These are phyloP conservation scores for Lamprologus callipterus DNA, from an alignment of 2,113 vertebrate species.

Conservation along the genomic window DNA sequence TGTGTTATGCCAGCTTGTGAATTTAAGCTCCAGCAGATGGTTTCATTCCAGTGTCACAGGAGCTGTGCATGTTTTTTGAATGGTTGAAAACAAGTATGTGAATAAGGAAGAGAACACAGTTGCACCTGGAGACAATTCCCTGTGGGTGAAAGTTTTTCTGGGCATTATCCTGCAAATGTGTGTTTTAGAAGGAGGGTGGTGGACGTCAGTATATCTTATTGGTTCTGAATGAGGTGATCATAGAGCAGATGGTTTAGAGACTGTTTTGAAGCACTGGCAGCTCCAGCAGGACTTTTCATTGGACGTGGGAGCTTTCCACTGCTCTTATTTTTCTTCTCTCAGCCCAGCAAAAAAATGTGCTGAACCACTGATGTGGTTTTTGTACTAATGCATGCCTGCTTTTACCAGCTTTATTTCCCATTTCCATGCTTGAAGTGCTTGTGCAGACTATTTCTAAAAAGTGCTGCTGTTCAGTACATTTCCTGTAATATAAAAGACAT, in stretches of 20 bases:
- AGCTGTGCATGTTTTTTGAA: neutral
- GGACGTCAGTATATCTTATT: neutral
- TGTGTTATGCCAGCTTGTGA: neutral
- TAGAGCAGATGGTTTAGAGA: conserved; percentile 3
- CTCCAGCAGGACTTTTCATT: conserved; percentile 20
- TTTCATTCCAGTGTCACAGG: neutral
- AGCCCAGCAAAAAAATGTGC: neutral
- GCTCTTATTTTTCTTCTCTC: neutral
- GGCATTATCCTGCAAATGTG: neutral
- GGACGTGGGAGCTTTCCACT: neutral
- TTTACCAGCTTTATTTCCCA: neutral
- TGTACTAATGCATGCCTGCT: neutral
- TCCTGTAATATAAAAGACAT: neutral
- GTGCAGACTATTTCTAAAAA: neutral
- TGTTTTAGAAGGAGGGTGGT: neutral
- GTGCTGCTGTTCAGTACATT: neutral
- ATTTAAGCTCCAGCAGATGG: conserved; percentile 4
- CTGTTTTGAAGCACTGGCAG: neutral
- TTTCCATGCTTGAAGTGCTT: neutral
- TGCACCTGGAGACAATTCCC: neutral
- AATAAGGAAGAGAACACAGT: neutral
- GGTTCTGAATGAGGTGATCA: neutral
- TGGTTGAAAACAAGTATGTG: neutral
- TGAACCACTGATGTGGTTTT: neutral
- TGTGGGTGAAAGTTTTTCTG: neutral